A percentile compares a stretch with the other conserved stretches of the same genome.
Conservation (phyloP, 2,113 vertebrate genomes). For the Empidonax traillii region DNA sequence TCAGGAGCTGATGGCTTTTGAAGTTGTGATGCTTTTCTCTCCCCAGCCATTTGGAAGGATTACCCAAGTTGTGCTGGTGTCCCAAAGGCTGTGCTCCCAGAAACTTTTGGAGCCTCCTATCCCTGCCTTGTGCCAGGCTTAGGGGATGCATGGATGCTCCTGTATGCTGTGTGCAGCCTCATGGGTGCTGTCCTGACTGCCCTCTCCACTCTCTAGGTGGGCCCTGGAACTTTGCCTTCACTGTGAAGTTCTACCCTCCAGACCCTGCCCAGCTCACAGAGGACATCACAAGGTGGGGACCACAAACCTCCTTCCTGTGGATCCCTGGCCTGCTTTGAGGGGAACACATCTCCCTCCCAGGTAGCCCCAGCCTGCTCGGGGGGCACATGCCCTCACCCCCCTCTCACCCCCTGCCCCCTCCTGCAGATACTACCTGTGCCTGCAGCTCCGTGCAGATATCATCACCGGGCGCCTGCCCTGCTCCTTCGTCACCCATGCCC, state of each 20-base stretch:
- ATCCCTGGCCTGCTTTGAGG: not conserved
- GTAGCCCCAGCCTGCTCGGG: not conserved
- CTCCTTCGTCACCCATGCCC: slow-evolving; percentile 95
- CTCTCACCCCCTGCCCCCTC: not conserved
- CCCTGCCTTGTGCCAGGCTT: not conserved
- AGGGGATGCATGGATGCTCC: not conserved
- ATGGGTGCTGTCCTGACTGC: not conserved
- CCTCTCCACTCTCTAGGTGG: slow-evolving; percentile 75
- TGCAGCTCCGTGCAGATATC: slow-evolving; percentile 97
- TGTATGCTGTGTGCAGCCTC: not conserved
- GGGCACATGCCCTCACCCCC: rapidly evolving
- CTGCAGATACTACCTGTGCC: slow-evolving; percentile 96
- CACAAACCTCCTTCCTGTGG: rapidly evolving
- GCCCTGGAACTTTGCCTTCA: slow-evolving; percentile 91
- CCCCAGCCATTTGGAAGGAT: not conserved
- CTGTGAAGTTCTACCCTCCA: slow-evolving; percentile 98
- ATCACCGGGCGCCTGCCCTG: slow-evolving; percentile 95
- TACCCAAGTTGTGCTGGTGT: not conserved
- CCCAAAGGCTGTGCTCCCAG: rapidly evolving
- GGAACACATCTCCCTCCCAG: not conserved
- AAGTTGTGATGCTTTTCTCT: not conserved
- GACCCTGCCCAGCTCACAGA: slow-evolving; percentile 96
- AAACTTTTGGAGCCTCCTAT: not conserved
- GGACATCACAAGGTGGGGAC: slow-evolving; percentile 92
- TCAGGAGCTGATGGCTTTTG: not conserved